phyloP scores from a whole-genome alignment of 2,888 invertebrate genomes.

The Aphodius sticticus region DNA sequence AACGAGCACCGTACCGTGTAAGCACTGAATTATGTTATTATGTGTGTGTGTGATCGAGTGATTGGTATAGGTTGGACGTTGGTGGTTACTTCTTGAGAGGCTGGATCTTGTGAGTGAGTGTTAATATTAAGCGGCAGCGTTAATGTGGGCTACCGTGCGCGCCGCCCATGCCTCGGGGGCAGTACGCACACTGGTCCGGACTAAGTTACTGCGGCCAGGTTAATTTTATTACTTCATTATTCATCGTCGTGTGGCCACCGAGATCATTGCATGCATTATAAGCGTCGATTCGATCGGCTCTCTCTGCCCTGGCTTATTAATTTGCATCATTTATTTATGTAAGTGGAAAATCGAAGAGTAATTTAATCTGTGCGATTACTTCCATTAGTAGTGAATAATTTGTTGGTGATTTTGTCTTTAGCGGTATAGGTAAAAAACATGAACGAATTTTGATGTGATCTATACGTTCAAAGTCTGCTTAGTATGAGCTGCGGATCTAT shows the following conservation, averaged over 20 bases:
- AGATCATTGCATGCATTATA: not conserved
- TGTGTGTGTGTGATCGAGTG: not conserved
- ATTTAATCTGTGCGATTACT: no score
- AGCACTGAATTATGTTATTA: not conserved
- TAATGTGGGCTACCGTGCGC: slow-evolving; percentile 26
- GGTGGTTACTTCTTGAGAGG: not conserved
- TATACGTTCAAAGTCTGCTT: no score
- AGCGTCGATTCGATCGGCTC: not conserved
- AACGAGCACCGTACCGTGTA: not conserved
- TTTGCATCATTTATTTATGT: not conserved
- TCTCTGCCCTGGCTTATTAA: not conserved
- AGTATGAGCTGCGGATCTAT: no score
- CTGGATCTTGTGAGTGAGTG: not conserved
- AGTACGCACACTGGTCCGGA: slow-evolving; percentile 21
- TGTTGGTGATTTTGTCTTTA: no score
- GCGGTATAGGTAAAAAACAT: no score
- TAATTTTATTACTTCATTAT: slow-evolving; percentile 28
- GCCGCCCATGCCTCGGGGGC: slow-evolving; percentile 23
- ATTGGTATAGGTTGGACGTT: not conserved
- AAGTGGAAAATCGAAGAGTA: not conserved
- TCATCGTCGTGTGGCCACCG: slow-evolving; percentile 6
- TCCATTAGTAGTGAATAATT: no score
- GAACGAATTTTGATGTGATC: no score
- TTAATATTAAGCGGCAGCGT: slow-evolving; percentile 14
- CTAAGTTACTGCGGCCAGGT: slow-evolving; percentile 23